Evolutionary conservation across 2,113 vertebrate genomes (phyloP), one percentile per base, ranked within the genome.

Genomic region (Trematocara variabile): DNA sequence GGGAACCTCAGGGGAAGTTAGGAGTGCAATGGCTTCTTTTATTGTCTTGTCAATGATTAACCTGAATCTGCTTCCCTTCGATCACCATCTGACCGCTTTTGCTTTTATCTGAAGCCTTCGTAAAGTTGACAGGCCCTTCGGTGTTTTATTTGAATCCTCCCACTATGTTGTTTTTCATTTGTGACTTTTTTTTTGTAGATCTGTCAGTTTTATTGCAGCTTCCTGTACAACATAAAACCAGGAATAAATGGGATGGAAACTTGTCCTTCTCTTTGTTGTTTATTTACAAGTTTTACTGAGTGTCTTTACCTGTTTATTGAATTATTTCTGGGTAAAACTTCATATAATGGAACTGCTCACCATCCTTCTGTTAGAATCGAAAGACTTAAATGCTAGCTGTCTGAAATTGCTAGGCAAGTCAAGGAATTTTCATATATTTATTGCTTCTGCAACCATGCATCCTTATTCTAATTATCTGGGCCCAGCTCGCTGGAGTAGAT

Each of bases 1-100:
- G 91, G 77, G 86, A 91, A 90, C 91, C 93, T 95, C 94, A 93
- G 94, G 92, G 91, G 89, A 90, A 91, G 90, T 79, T 44, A 50
- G 91, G 86, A 92, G 85, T 89, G 85, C 90, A 87, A 50, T 81
- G 81, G 41, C 58, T 87, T 89, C 82, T 75, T 75, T 88, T 83
- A 88, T 83, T 80, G 79, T 90, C 39, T 25, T 20, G 77, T 93
- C 82, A 77, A 81, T 85, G 46, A 91, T 93, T 86, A 85, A 88
- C 90, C 87, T 79, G 81, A 84, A 88, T 77, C 58, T 73, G 73
- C 86, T 89, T 86, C 79, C 91, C 86, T 80, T 87, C 86, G 11
- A 2, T 65, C 50, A 33, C 90, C 83, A 75, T 89, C 82, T 44
- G 58, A 73, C 81, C 12, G 80, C 79, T 93, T 87, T 77, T 89